A percentile compares a stretch with the other conserved stretches of the same genome.
Evolutionary conservation across 2,888 invertebrate species (phyloP).

Genomic region (Aproaerema taeniolella): DNA sequence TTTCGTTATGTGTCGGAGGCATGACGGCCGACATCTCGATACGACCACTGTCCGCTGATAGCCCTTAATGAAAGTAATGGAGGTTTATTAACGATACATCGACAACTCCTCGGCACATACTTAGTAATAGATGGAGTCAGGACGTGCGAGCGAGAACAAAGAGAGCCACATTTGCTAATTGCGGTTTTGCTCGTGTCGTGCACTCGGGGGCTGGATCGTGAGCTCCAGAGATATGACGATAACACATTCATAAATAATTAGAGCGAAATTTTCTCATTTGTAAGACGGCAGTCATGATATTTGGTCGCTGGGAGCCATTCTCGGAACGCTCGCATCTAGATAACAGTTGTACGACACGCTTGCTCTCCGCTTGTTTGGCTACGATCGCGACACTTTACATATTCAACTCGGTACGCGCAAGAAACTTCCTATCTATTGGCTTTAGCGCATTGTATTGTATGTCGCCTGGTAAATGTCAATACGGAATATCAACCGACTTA

Average conservation of each 20-base stretch:
- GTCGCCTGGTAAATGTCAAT: constrained; percentile 10
- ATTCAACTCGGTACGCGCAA: constrained; percentile 9
- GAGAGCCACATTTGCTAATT: constrained; percentile 77
- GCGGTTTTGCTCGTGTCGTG: constrained; percentile 76
- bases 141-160: constrained; percentile 75
- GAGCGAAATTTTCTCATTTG: constrained; percentile 78
- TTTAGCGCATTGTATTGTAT: constrained; percentile 6
- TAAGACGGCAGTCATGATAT: constrained; percentile 76
- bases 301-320: constrained; percentile 70
- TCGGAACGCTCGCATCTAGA: constrained; percentile 66
- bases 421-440: constrained; percentile 11
- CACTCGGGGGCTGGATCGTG: constrained; percentile 73
- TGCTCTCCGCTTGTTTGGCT: constrained; percentile 54
- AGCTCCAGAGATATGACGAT: constrained; percentile 74
- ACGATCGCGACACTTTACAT: constrained; percentile 16
- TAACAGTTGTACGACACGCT: constrained; percentile 65
- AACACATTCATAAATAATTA: constrained; percentile 79
- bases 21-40: constrained; percentile 71
- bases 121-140: constrained; percentile 60
- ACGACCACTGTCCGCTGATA: constrained; percentile 69
- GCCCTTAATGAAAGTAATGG: constrained; percentile 76
- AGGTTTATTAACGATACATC: constrained; percentile 69
- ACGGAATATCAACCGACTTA: constrained; percentile 1
- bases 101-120: constrained; percentile 54
- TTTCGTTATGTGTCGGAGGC: constrained; percentile 69